A percentile compares a stretch with the other conserved stretches of the same genome.
Evolutionary conservation across 2,888 invertebrate genomes (phyloP).

Genomic region (Pyrochroa serraticornis): DNA sequence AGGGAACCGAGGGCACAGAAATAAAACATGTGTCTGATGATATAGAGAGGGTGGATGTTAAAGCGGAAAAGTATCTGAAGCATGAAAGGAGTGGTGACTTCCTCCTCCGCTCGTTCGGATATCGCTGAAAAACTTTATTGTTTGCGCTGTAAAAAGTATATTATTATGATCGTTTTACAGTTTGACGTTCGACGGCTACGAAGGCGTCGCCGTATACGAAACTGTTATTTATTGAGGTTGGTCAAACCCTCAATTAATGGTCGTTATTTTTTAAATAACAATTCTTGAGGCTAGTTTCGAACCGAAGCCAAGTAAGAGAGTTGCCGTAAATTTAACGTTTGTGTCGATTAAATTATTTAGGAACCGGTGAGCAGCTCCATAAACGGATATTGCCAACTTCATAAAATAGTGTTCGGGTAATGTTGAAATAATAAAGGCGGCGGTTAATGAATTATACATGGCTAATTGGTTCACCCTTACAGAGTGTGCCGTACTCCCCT

Average conservation of each 20-base stretch:
- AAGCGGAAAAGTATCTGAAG: slow-evolving; percentile 31
- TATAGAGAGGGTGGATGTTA: slow-evolving; percentile 44
- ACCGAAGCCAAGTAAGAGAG: neutral
- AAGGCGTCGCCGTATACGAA: no score
- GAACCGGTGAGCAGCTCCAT: slow-evolving; percentile 22
- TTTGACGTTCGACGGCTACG: neutral
- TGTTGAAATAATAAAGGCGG: slow-evolving; percentile 27
- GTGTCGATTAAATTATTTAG: slow-evolving; percentile 15
- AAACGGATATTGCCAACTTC: slow-evolving; percentile 13
- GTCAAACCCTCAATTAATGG: no score
- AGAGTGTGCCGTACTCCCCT: slow-evolving; percentile 4
- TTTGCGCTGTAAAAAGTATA: slow-evolving; percentile 33
- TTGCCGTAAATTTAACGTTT: slow-evolving; percentile 3
- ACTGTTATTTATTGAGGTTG: no score
- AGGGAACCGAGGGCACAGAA: slow-evolving; percentile 41
- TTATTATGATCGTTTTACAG: slow-evolving; percentile 21
- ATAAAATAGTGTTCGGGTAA: slow-evolving; percentile 25
- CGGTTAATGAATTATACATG: slow-evolving; percentile 46
- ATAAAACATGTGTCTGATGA: slow-evolving; percentile 53
- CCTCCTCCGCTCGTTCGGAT: slow-evolving; percentile 28
- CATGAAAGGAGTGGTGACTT: slow-evolving; percentile 33
- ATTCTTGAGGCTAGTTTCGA: no score
- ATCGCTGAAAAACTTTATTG: slow-evolving; percentile 36
- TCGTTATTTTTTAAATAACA: no score
- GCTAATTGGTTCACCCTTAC: slow-evolving; percentile 41